Percentiles rank a stretch among this genome's conserved stretches.
These are phyloP conservation scores for Tanytarsus gracilentus DNA, from an alignment of 2,888 invertebrate genomes.

Conservation along the genomic window DNA sequence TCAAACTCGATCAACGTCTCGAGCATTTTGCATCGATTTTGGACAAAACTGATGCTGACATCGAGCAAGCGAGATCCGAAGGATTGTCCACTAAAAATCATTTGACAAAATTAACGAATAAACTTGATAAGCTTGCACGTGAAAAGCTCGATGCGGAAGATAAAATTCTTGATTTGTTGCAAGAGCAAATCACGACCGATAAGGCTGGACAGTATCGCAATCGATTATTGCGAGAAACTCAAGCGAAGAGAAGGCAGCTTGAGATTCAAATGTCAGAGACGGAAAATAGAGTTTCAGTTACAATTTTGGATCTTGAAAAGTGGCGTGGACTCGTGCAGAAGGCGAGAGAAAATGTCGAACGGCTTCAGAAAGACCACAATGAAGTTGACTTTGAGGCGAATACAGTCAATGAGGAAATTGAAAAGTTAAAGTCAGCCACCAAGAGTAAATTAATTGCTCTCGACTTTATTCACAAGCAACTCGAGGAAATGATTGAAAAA, in stretches of 20 bases:
- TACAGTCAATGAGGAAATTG: constrained; percentile 43
- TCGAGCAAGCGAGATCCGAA: constrained; percentile 46
- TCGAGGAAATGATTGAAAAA: constrained; percentile 45
- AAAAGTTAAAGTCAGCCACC: constrained; percentile 43
- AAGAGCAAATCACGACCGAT: constrained; percentile 59
- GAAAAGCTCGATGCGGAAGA: constrained; percentile 56
- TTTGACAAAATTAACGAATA: constrained; percentile 38
- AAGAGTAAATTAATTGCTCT: constrained; percentile 47
- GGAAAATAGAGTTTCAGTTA: constrained; percentile 50
- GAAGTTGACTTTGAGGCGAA: constrained; percentile 44
- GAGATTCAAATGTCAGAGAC: constrained; percentile 40
- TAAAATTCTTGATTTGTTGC: constrained; percentile 52
- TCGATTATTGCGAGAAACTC: constrained; percentile 43
- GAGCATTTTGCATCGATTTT: constrained; percentile 49
- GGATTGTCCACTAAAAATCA: constrained; percentile 38
- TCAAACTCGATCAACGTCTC: constrained; percentile 48
- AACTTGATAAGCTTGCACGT: constrained; percentile 47
- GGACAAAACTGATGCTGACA: constrained; percentile 54
- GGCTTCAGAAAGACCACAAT: constrained; percentile 36
- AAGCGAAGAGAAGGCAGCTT: constrained; percentile 43
- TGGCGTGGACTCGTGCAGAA: constrained; percentile 35
- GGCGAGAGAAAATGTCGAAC: constrained; percentile 35
- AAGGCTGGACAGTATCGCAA: constrained; percentile 51
- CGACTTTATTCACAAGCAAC: constrained; percentile 46
- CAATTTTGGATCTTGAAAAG: constrained; percentile 43